Conservation (phyloP, 2,113 vertebrate species). For the Myodes glareolus region DNA sequence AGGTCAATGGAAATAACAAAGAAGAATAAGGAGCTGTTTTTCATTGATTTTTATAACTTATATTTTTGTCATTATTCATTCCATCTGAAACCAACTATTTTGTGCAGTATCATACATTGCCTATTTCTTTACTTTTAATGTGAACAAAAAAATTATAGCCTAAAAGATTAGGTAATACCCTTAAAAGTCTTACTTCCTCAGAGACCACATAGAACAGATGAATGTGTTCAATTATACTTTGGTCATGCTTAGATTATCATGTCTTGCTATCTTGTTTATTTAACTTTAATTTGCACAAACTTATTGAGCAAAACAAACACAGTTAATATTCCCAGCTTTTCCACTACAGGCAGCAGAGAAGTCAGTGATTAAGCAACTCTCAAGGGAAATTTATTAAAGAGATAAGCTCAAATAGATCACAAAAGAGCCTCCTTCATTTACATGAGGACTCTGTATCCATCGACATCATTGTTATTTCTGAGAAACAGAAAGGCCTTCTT, state of each 20-base stretch:
- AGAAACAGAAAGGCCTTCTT: neutral
- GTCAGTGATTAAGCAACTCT: neutral
- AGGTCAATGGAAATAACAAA: neutral
- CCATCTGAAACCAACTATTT: neutral
- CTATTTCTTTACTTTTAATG: slow-evolving; percentile 43
- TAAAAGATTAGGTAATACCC: slow-evolving; percentile 61
- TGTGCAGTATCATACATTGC: neutral
- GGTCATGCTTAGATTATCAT: slow-evolving; percentile 1
- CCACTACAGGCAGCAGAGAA: neutral
- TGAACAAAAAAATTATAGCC: neutral
- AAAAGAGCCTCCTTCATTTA: neutral
- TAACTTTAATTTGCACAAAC: neutral
- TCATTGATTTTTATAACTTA: neutral
- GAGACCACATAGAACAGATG: slow-evolving; percentile 48
- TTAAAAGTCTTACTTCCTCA: neutral
- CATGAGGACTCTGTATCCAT: neutral
- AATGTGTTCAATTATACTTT: slow-evolving; percentile 62
- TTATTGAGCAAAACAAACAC: neutral
- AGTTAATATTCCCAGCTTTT: neutral
- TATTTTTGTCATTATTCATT: neutral
- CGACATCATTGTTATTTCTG: neutral
- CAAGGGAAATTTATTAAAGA: neutral
- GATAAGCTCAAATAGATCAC: neutral
- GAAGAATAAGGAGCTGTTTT: neutral
- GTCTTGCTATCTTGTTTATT: neutral